Base-by-base conservation (phyloP, 2,888 invertebrate species). In the Yponomeuta evonymella region DNA sequence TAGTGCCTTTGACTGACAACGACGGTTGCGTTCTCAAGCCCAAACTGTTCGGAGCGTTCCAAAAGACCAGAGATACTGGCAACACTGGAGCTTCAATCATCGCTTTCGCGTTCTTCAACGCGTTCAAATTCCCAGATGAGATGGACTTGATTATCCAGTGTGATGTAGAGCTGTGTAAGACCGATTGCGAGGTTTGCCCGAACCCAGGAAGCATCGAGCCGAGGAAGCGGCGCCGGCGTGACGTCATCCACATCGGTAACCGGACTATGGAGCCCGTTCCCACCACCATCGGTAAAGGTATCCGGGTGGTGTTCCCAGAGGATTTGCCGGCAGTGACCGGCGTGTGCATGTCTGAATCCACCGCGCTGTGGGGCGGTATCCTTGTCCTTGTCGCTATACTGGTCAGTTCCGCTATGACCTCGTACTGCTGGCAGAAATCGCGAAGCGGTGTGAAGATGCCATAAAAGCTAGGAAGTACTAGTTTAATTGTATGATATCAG, bases 101-200 rank as follows among this genome's bases (percentile, higher is more conserved):
- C 43, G 96, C 96, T 0, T 96, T 94, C 77, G 96, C 97, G 0
- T 96, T 93, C 92, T 96, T 96, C 88, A 96, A 95, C 80, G 96
- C 96, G 0, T 96, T 96, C 86, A 96, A 96, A 85, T 97, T 97
- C 91, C 96, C 96, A 0, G 96, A 97, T 79, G 95, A 96, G 69
- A 96, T 96, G 95, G 96, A 97, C 77, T 87, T 97, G 69, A 95
- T 95, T 75, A 94, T 97, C 72, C 96, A 96, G 82, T 97, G 97
- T 78, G 96, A 96, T 74, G 95, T 97, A 0, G 96, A 96, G 79
- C 87, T 97, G 0, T 97, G 96, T 80, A 96, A 96, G 86, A 95
- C 95, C 15, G 95, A 95, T 76, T 97, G 97, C 78, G 95, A 95
- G 72, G 93, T 94, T 48, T 96, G 96, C 77, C 94, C 95, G 0